phyloP scores from a whole-genome alignment of 2,113 vertebrate species.

The Hucho hucho region DNA sequence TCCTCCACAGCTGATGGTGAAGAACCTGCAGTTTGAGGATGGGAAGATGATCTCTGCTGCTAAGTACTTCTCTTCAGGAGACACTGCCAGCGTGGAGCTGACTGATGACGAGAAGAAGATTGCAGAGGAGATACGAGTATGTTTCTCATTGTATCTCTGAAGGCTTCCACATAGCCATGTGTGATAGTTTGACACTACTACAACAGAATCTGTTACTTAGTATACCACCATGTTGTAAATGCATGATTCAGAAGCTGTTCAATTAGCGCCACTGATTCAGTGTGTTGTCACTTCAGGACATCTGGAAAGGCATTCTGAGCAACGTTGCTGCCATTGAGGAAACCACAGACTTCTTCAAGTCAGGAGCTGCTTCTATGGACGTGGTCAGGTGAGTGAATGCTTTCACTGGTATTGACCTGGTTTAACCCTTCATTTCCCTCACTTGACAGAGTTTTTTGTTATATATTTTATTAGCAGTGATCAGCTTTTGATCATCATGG shows the following conservation, averaged over 20 bases:
- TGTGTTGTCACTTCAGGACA: constrained; percentile 59
- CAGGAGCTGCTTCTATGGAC: constrained; percentile 86
- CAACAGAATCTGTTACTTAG: too few relatives aligned
- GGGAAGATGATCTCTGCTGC: constrained; percentile 85
- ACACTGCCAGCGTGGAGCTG: constrained; percentile 76
- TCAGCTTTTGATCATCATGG: neutral
- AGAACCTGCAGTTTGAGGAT: constrained; percentile 83
- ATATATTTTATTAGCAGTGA: neutral
- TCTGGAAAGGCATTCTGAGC: constrained; percentile 82
- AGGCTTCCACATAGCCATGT: too few relatives aligned
- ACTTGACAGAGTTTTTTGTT: neutral
- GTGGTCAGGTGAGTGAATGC: constrained; percentile 78
- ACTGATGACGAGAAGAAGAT: constrained; percentile 73
- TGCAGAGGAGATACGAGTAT: constrained; percentile 76
- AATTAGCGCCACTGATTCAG: neutral
- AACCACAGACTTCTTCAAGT: constrained; percentile 88
- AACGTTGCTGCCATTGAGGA: constrained; percentile 74
- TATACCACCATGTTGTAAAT: neutral
- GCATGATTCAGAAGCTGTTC: neutral
- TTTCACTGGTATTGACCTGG: neutral
- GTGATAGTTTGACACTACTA: too few relatives aligned
- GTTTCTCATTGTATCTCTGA: neutral
- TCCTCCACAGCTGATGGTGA: constrained; percentile 77
- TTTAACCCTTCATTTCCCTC: neutral
- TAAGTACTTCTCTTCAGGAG: constrained; percentile 76